Conservation (phyloP, 2,888 invertebrate genomes). For the Sepioteuthis lessoniana region DNA sequence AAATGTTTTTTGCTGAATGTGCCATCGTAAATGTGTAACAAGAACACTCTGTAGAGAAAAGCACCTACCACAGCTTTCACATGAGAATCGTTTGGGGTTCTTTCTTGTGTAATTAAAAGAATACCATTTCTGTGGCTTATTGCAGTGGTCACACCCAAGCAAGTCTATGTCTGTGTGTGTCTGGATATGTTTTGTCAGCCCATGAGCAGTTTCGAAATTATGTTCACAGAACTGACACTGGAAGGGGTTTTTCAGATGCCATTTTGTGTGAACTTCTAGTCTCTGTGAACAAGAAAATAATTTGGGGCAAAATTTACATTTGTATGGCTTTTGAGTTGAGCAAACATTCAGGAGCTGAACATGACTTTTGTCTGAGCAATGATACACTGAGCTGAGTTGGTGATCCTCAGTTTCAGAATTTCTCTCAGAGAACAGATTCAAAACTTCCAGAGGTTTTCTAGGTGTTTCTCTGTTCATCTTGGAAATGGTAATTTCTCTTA, state of each 20-base stretch:
- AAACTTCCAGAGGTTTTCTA: neutral
- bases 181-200: neutral
- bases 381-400: neutral
- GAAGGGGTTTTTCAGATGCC: neutral
- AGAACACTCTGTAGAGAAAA: neutral
- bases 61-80: neutral
- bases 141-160: neutral
- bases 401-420: neutral
- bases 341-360: neutral
- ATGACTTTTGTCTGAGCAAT: neutral
- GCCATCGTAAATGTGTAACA: neutral
- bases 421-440: neutral
- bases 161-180: neutral
- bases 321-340: neutral
- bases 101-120: neutral
- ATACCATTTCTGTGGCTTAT: neutral
- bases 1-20: neutral
- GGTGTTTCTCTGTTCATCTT: neutral
- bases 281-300: neutral
- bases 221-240: neutral
- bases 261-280: neutral
- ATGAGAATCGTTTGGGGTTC: neutral
- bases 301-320: slow-evolving; percentile 8
- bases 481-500: neutral
- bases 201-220: neutral